phyloP scores from a whole-genome alignment of 2,113 vertebrate genomes.

The Dolichallabes microphthalmus region DNA sequence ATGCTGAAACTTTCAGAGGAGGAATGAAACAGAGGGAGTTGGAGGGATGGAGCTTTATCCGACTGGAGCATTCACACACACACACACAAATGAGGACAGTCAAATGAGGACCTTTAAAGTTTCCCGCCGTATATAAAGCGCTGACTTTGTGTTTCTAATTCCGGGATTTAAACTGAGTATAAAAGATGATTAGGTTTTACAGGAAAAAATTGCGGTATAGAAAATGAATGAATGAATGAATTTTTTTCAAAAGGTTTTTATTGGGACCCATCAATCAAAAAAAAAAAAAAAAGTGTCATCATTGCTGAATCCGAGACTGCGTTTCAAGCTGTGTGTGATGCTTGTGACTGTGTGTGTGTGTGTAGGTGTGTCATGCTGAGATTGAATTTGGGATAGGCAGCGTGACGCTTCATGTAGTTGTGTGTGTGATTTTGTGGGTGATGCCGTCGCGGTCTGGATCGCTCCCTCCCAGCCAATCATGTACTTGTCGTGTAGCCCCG shows the following conservation, averaged over 20 bases:
- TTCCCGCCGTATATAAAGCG: not conserved
- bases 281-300: not conserved
- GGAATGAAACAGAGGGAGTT: too few species aligned
- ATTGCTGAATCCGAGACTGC: not conserved
- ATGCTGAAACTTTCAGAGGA: too few species aligned
- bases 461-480: conserved; percentile 1
- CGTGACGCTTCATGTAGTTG: not conserved
- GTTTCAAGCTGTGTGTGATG: not conserved
- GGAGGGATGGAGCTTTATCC: too few species aligned
- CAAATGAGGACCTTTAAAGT: too few species aligned
- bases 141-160: not conserved
- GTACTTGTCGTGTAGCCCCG: not conserved
- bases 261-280: not conserved
- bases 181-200: not conserved
- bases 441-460: not conserved
- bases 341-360: not conserved
- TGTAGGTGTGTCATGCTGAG: not conserved
- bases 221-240: too few species aligned
- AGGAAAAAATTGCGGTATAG: too few species aligned
- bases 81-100: too few species aligned
- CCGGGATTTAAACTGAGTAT: too few species aligned
- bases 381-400: not conserved
- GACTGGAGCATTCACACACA: too few species aligned
- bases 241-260: not conserved
- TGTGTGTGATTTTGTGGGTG: conserved; percentile 9